Conservation (phyloP, 2,888 invertebrate genomes). For the Antheraea yamamai region DNA sequence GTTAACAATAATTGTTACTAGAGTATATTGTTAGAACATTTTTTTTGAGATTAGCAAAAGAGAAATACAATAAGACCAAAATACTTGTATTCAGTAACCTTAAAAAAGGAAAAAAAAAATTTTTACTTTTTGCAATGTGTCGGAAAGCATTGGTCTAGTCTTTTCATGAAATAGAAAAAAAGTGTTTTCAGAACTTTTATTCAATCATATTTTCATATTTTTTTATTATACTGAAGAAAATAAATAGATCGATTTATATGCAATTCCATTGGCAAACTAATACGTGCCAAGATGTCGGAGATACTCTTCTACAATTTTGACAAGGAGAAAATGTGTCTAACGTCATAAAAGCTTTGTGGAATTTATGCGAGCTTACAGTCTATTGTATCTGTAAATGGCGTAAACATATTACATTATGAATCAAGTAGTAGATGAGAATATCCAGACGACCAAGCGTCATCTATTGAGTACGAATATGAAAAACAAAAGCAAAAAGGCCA, state of each 20-base stretch:
- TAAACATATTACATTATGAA: constrained; percentile 74
- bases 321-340: constrained; percentile 71
- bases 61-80: neutral
- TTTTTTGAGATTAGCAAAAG: neutral
- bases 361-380: constrained; percentile 61
- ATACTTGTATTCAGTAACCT: neutral
- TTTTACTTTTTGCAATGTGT: constrained; percentile 72
- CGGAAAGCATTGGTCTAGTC: constrained; percentile 58
- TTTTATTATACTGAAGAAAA: constrained; percentile 40
- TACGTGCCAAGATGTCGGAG: constrained; percentile 78
- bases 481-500: constrained; percentile 78
- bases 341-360: constrained; percentile 56
- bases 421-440: constrained; percentile 68
- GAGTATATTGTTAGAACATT: neutral
- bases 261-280: constrained; percentile 51
- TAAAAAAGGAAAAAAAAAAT: neutral
- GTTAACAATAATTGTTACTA: neutral
- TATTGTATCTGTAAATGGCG: constrained; percentile 73
- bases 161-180: constrained; percentile 51
- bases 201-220: constrained; percentile 48
- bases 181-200: constrained; percentile 58
- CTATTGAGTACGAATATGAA: constrained; percentile 66
- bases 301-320: constrained; percentile 75
- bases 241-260: constrained; percentile 33
- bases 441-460: constrained; percentile 71